Percentiles rank a stretch among this genome's conserved stretches.
Conservation (phyloP, 2,797 vertebrate genomes). For the Sebastolobus alascanus region DNA sequence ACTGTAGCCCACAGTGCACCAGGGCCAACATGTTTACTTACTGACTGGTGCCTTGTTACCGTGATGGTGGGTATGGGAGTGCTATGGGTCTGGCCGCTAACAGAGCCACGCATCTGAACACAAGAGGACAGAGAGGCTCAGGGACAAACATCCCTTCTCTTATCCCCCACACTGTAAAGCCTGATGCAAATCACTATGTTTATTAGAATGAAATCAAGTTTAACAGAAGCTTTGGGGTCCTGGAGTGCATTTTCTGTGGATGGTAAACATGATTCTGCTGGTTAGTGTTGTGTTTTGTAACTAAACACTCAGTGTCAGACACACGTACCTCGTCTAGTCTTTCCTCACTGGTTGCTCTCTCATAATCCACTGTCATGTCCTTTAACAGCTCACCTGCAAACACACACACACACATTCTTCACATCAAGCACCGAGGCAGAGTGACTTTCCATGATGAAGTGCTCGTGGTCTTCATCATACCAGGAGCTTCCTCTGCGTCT, state of each 20-base stretch:
- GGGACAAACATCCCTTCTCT: slow-evolving; percentile 59
- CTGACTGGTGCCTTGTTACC: slow-evolving; percentile 85
- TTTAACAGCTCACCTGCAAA: slow-evolving; percentile 89
- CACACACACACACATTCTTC: slow-evolving; percentile 31
- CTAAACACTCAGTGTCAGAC: neutral
- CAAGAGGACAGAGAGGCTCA: slow-evolving; percentile 86
- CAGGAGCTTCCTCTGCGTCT: slow-evolving; percentile 88
- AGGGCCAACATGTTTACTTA: slow-evolving; percentile 82
- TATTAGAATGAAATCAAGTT: slow-evolving; percentile 13
- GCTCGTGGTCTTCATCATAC: slow-evolving; percentile 74
- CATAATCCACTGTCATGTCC: slow-evolving; percentile 88
- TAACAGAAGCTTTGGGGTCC: slow-evolving; percentile 4
- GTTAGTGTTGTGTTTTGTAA: slow-evolving; percentile 9
- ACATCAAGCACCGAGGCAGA: slow-evolving; percentile 1
- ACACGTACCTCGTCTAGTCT: slow-evolving; percentile 90
- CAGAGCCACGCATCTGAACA: slow-evolving; percentile 86
- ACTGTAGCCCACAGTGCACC: slow-evolving; percentile 63
- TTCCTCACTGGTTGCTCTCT: slow-evolving; percentile 87
- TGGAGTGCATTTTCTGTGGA: slow-evolving; percentile 16
- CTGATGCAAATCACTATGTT: slow-evolving; percentile 25
- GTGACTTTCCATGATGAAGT: neutral
- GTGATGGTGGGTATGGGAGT: slow-evolving; percentile 86
- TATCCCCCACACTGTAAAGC: slow-evolving; percentile 34
- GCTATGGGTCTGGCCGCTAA: slow-evolving; percentile 82
- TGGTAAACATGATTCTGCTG: slow-evolving; percentile 17